Evolutionary conservation across 2,113 vertebrate species (phyloP), one percentile per base, ranked within the genome.

Genomic region (Clarias gariepinus): DNA sequence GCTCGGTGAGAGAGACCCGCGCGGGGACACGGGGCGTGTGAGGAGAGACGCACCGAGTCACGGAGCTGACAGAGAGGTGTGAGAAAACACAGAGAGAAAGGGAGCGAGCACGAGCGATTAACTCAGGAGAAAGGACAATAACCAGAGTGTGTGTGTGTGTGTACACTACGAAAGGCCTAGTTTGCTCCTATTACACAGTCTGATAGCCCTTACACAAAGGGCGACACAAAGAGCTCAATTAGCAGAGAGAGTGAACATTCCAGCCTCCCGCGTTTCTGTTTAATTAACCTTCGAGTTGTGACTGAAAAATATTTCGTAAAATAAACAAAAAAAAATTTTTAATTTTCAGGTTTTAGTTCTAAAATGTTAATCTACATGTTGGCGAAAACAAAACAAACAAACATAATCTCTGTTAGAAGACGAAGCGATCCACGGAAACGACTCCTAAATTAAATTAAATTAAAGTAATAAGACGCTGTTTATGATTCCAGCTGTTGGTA

Each of bases 181-280:
- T 78, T 69, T 41, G 33, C 86, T 61, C 57, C 36, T 71, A 60
- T 69, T 30, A 60, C 85, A 55, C 21, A 53, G 28, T 41, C 4
- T 73, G 86, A 78, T 28, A 89, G 88, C 80, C 33, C 1, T 36
- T 36, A 36, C 33, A 36, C 73, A 69, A 28, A 25, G 36, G 33
- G 13, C 7, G 41, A 57, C 23, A 81, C 69, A 57, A 82, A 87
- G 90, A 88, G 90, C 91, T 88, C 87, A 88, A 89, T 90, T 90
- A 92, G 90, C 28, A 85, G 91, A 85, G 78, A 85, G 55, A 63
- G 61, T 58, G 63, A 23, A 82, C 68, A 73, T 74, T 87, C 80
- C 89, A 82, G 87, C 5, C 9, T 12, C 19, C 36, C 9, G 7
- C 3, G 6, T 11, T 71, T 23, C 71, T 74, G 36, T 41, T 25